Base-by-base conservation (phyloP, 2,888 invertebrate species). In the Odontothrips loti region DNA sequence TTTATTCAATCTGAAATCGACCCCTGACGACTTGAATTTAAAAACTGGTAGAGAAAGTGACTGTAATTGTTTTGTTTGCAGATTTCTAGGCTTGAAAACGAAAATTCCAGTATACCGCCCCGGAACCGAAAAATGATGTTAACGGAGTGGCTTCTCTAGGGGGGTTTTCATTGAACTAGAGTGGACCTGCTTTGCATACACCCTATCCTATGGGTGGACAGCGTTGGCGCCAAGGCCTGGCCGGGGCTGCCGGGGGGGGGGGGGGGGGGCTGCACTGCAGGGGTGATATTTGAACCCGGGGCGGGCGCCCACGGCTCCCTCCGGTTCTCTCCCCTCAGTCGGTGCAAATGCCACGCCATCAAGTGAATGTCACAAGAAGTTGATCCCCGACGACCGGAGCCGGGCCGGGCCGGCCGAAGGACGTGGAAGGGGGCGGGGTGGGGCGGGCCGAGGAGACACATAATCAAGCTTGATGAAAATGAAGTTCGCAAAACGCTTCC, bases 341-440 rank as follows among this genome's bases (percentile, higher is more conserved):
- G 68, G 23, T 75, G 68, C 68, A 75, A 75, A 75, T 75, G 68
- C 68, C 68, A 75, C 23, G 27, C 68, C 68, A 75, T 75, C 68
- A 75, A 27, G 68, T 23, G 68, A 75, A 75, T 75, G 68, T 75
- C 68, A 75, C 27, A 48, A 80, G 47, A 12, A 47, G 47, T 47
- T 15, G 58, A n/a, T 6, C 58, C 20, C 11, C 58, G 34, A 43
- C 34, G 34, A 6, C 34, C 34, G 34, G 34, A 43, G 34, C 3
- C 34, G 58, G 15, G 58, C 58, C 6, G 12, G 58, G 11, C 15
- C 20, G 15, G 34, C 34, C 34, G 34, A n/a, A n/a, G n/a, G n/a
- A n/a, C n/a, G 51, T 2, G 20, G 51, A 1, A 51, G 51, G 51
- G 6, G 51, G 51, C 20, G 48, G 48, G 48, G 48, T 48, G 15